Conservation (phyloP, 2,113 vertebrate genomes). For the Cyphomyrus discorhynchus region DNA sequence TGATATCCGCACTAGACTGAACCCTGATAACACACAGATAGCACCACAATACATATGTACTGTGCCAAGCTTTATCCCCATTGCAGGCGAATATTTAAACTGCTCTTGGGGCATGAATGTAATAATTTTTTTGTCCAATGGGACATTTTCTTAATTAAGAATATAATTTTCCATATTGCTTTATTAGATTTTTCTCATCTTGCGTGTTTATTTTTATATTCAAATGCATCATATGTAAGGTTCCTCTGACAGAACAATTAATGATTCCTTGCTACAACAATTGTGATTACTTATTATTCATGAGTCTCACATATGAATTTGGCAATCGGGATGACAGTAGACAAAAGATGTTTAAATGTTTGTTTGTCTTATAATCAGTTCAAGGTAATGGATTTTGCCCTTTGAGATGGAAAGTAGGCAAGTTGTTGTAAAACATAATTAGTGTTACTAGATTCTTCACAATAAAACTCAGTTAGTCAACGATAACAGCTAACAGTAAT, state of each 20-base stretch:
- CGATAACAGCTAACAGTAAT: not conserved
- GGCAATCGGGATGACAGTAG: not conserved
- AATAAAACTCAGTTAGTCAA: not conserved
- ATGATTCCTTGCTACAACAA: not conserved
- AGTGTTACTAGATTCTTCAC: not conserved
- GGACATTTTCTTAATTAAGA: not conserved
- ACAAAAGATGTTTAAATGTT: not conserved
- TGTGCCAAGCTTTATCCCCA: not conserved
- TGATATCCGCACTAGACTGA: not conserved
- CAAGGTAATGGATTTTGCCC: conserved; percentile 13
- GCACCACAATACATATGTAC: not conserved
- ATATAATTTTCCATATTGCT: not conserved
- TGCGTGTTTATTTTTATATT: not conserved
- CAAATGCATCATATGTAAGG: not conserved
- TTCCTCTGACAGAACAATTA: not conserved
- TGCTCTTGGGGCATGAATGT: not conserved
- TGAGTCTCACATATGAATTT: not conserved
- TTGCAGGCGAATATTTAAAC: not conserved
- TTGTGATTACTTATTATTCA: not conserved
- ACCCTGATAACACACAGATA: conserved; percentile 15
- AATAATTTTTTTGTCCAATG: not conserved
- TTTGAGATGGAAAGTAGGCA: not conserved
- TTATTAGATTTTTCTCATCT: not conserved
- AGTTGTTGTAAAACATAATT: not conserved
- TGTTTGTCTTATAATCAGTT: not conserved